These are phyloP conservation scores for Drosophila anomalipes DNA, from an alignment of 2,888 invertebrate species.

Conservation along the genomic window DNA sequence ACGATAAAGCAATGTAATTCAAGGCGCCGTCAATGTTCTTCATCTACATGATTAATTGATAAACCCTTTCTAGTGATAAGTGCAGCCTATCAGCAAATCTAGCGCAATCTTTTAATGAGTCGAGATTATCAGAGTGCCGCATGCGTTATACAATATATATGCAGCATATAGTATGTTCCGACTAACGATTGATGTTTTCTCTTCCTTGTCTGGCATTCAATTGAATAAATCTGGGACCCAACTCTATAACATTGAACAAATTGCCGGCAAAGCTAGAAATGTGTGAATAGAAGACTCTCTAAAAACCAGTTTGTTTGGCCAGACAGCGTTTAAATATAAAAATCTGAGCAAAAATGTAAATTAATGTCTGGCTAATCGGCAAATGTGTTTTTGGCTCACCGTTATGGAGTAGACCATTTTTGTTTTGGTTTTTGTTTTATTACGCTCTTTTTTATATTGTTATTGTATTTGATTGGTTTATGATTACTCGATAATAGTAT, in stretches of 20 bases:
- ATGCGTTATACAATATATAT: constrained; percentile 26
- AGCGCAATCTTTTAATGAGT: background rate
- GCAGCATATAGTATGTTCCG: background rate
- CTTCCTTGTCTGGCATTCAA: constrained; percentile 15
- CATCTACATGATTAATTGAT: constrained; percentile 8
- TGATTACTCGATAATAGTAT: background rate
- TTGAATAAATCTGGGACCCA: constrained; percentile 29
- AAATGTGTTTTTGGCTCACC: constrained; percentile 53
- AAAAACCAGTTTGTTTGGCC: constrained; percentile 39
- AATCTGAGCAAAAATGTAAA: background rate
- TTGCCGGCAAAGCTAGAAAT: background rate
- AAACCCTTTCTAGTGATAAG: constrained; percentile 16
- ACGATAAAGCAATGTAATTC: constrained; percentile 28
- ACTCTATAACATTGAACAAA: background rate
- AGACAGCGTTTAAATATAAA: constrained; percentile 18
- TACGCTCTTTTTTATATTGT: constrained; percentile 20
- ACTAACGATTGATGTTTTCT: constrained; percentile 8
- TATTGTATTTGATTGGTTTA: background rate
- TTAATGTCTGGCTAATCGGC: background rate
- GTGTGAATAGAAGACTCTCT: background rate
- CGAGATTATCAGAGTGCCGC: constrained; percentile 9
- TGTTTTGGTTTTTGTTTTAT: constrained; percentile 16
- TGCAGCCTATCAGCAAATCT: background rate
- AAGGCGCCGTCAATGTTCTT: constrained; percentile 15
- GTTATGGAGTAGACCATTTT: constrained; percentile 77